Evolutionary conservation across 2,113 vertebrate species (phyloP).

Genomic region (Anas platyrhynchos): DNA sequence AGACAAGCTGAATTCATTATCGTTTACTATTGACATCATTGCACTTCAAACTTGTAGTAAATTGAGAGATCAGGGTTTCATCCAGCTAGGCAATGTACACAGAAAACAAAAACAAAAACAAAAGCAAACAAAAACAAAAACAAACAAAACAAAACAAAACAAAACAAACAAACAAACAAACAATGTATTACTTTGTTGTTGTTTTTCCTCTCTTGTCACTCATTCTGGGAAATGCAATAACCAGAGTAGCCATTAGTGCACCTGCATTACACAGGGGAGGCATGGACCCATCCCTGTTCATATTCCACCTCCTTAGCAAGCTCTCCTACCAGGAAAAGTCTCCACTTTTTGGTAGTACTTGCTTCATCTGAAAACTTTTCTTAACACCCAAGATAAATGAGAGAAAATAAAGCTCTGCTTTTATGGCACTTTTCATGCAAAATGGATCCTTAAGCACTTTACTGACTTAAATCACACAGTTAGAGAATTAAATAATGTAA

Average conservation of each 20-base stretch:
- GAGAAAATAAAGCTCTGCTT: conserved; percentile 51
- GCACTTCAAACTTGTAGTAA: neutral
- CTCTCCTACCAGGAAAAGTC: neutral
- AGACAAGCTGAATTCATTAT: neutral
- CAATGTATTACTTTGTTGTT: neutral
- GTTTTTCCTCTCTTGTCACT: no score
- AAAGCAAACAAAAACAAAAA: neutral
- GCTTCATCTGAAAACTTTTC: conserved; percentile 20
- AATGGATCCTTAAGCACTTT: conserved; percentile 47
- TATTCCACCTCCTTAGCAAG: neutral
- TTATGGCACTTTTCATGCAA: conserved; percentile 28
- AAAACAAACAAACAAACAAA: no score
- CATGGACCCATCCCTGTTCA: neutral
- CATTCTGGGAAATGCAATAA: no score
- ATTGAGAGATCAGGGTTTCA: neutral
- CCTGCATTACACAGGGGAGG: neutral
- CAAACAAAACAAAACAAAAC: no score
- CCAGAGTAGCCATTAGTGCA: neutral
- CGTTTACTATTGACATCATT: neutral
- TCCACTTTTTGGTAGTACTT: neutral
- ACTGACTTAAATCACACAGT: conserved; percentile 38
- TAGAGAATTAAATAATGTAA: conserved; percentile 62
- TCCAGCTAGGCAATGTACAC: neutral
- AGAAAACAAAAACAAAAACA: neutral
- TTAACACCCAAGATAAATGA: conserved; percentile 41